Percentiles rank a stretch among this genome's conserved stretches.
phyloP scores from a whole-genome alignment of 2,113 vertebrate species.

The Notothenia coriiceps region DNA sequence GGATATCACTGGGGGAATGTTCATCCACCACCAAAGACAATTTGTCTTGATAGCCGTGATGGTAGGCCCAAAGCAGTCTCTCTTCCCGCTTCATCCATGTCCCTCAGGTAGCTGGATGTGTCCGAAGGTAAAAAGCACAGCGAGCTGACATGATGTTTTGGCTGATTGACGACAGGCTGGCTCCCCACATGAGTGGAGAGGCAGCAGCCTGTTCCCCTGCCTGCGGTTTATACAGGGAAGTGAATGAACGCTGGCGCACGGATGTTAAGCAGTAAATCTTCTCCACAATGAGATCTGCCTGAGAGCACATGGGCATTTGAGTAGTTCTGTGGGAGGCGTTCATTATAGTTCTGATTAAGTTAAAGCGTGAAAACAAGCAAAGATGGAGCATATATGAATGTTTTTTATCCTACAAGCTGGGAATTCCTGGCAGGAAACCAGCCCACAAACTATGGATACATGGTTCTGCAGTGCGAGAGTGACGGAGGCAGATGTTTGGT shows the following conservation, averaged over 20 bases:
- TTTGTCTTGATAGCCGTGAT: conserved; percentile 62
- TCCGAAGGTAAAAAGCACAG: conserved; percentile 48
- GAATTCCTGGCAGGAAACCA: conserved; percentile 38
- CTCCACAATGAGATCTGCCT: conserved; percentile 29
- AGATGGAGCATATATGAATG: background rate
- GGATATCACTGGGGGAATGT: conserved; percentile 60
- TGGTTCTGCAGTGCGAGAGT: conserved; percentile 49
- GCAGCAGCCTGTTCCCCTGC: conserved; percentile 23
- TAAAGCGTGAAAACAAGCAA: conserved; percentile 15
- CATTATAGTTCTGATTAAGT: conserved; percentile 26
- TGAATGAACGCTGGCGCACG: conserved; percentile 29
- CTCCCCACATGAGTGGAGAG: conserved; percentile 22
- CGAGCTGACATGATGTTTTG: conserved; percentile 46
- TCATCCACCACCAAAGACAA: conserved; percentile 57
- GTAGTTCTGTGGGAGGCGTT: background rate
- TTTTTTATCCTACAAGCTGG: conserved; percentile 2
- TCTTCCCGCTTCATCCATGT: conserved; percentile 11
- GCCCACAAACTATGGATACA: conserved; percentile 47
- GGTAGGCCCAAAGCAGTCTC: conserved; percentile 24
- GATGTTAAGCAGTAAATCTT: conserved; percentile 50
- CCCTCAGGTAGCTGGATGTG: conserved; percentile 44
- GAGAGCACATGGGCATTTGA: conserved; percentile 19
- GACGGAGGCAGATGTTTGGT: conserved; percentile 73
- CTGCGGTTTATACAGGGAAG: conserved; percentile 40
- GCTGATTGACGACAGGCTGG: conserved; percentile 56